A percentile compares a stretch with the other conserved stretches of the same genome.
phyloP scores from a whole-genome alignment of 1,140 invertebrate genomes.

The Drosophila mojavensis region DNA sequence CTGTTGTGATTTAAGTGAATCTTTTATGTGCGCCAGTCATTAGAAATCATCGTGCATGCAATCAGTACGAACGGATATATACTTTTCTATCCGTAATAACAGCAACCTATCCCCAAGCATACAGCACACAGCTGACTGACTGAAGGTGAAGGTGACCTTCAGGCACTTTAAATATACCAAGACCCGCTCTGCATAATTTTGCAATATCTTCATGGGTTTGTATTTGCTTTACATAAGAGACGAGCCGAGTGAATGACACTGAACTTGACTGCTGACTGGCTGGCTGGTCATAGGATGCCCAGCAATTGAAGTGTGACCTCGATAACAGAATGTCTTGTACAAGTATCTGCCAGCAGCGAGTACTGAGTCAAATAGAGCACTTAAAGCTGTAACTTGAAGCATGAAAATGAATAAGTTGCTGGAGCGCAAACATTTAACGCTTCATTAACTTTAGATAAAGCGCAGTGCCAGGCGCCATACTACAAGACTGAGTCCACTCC shows the following conservation, averaged over 20 bases:
- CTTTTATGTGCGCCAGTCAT: conserved; percentile 25
- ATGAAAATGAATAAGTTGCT: conserved; percentile 81
- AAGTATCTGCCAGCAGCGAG: conserved; percentile 27
- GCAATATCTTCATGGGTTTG: conserved; percentile 59
- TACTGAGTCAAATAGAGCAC: conserved; percentile 71
- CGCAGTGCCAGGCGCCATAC: conserved; percentile 50
- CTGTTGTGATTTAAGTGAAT: conserved; percentile 12
- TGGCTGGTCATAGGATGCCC: conserved; percentile 5
- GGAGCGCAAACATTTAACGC: conserved; percentile 81
- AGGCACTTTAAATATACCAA: conserved; percentile 31
- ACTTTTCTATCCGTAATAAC: conserved; percentile 3
- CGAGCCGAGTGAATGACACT: conserved; percentile 55
- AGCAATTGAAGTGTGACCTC: conserved; percentile 74
- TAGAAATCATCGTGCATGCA: conserved; percentile 16
- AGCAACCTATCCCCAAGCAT: conserved; percentile 5
- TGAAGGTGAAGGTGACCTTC: conserved; percentile 61
- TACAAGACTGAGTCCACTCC: conserved; percentile 11
- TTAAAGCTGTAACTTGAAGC: conserved; percentile 72
- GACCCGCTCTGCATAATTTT: conserved; percentile 65
- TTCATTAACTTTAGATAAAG: conserved; percentile 82
- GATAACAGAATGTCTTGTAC: conserved; percentile 34
- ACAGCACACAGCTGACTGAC: not conserved
- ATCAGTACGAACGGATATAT: conserved; percentile 14
- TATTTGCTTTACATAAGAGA: conserved; percentile 65
- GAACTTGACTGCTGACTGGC: conserved; percentile 52